Evolutionary conservation across 2,797 vertebrate species (phyloP), one percentile per base, ranked within the genome.

Genomic region (Lindbergichthys nudifrons): DNA sequence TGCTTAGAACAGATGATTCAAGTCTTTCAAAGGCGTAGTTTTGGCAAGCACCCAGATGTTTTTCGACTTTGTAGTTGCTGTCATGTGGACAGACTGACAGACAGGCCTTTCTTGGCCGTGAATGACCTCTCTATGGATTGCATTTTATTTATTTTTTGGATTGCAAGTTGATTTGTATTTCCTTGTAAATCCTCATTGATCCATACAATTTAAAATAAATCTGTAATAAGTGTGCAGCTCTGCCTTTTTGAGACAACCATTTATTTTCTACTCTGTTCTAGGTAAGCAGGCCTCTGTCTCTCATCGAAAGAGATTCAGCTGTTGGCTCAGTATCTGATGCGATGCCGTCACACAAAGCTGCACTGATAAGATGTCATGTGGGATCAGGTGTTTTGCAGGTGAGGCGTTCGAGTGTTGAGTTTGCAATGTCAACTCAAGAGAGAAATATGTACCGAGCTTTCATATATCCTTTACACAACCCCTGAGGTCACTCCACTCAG

Each of bases 311-410:
- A 5, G 1, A 57, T 21, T 13, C 11, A 53, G n/a, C 48, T 63
- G 1, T 39, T 66, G 32, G 15, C 60, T 74, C 57, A 51, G 51
- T 19, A 77, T 16, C 10, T 47, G 45, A 73, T 48, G 57, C 11
- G 11, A 56, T 63, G 57, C 56, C 36, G 65, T 67, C 53, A 57
- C 68, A 70, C 60, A 68, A 61, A 47, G 19, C 18, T 52, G 57
- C 47, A 32, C 42, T 65, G 81, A 79, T 66, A 69, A 72, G 51
- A 66, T 10, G 48, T 43, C 53, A 51, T 74, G 69, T 52, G 62
- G 47, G 68, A 51, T 67, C 58, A 76, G 69, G 60, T 76, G 65
- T 26, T 78, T 63, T 21, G 36, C 50, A 61, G 32, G 67, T 75
- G 54, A 61, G 51, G 53, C 65, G 57, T 58, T 60, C 53, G n/a